phyloP scores from a whole-genome alignment of 2,113 vertebrate species.

The Mellivora capensis region DNA sequence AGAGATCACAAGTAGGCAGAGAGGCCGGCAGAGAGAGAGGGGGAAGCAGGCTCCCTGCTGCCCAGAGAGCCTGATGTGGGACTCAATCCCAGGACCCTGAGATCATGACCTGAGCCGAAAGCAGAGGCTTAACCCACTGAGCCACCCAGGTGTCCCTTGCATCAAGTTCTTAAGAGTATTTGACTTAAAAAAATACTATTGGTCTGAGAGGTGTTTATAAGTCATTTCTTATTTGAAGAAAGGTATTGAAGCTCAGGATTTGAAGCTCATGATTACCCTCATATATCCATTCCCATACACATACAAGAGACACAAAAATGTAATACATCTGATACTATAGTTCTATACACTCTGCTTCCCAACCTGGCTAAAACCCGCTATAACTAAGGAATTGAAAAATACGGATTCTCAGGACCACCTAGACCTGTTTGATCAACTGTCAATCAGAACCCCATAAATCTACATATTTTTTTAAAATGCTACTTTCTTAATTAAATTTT shows the following conservation, averaged over 20 bases:
- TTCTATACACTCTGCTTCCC: neutral
- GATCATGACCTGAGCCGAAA: too few relatives aligned
- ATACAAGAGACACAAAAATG: neutral
- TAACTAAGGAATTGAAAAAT: neutral
- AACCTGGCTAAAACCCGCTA: neutral
- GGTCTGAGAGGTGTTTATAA: neutral
- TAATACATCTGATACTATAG: neutral
- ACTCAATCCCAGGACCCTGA: too few relatives aligned
- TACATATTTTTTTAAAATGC: neutral
- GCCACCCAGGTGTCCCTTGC: neutral
- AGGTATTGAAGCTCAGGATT: neutral
- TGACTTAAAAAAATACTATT: neutral
- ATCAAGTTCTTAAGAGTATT: neutral
- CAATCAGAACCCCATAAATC: neutral
- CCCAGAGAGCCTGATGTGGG: too few relatives aligned
- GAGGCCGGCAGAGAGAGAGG: too few relatives aligned
- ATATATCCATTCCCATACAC: neutral
- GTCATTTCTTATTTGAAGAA: slow-evolving; percentile 13
- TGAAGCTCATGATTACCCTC: neutral
- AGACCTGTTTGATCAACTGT: neutral
- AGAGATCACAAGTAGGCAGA: too few relatives aligned
- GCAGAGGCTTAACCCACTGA: too few relatives aligned
- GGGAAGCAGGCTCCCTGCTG: too few relatives aligned
- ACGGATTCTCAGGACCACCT: neutral
- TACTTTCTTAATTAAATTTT: neutral